phyloP scores from a whole-genome alignment of 1,140 invertebrate species.

The Anoplophora glabripennis region DNA sequence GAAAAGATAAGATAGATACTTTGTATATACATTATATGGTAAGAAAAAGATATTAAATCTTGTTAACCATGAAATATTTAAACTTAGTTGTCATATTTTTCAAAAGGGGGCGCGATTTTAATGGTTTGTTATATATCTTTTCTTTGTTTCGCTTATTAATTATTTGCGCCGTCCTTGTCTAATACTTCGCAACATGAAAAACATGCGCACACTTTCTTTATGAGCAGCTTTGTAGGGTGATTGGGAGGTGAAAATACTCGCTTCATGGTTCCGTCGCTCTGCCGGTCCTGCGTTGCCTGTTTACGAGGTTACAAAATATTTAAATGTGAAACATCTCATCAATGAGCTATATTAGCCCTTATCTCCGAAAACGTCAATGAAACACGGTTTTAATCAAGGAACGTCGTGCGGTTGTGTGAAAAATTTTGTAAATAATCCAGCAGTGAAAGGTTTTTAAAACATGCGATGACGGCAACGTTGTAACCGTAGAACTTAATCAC shows the following conservation, averaged over 20 bases:
- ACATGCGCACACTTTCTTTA: slow-evolving; percentile 15
- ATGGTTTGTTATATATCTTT: slow-evolving; percentile 15
- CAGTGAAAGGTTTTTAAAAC: slow-evolving; percentile 14
- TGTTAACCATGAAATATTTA: neutral
- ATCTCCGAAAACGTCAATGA: neutral
- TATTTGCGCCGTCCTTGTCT: slow-evolving; percentile 5
- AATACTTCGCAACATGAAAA: slow-evolving; percentile 6
- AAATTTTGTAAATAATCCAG: neutral
- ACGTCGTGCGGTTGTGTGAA: neutral
- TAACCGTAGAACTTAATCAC: slow-evolving; percentile 24
- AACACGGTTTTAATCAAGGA: neutral
- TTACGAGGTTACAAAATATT: neutral
- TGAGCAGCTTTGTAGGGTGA: slow-evolving; percentile 5
- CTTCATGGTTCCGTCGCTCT: slow-evolving; percentile 9
- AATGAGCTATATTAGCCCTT: neutral
- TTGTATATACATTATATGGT: too few relatives aligned
- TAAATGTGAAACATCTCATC: neutral
- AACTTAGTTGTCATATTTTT: slow-evolving; percentile 11
- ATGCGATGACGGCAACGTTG: slow-evolving; percentile 12
- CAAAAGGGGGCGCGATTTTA: neutral
- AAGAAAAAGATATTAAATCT: neutral
- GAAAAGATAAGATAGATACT: too few relatives aligned
- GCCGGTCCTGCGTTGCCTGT: slow-evolving; percentile 14
- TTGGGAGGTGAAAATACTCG: slow-evolving; percentile 12
- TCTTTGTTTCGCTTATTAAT: slow-evolving; percentile 10